These are phyloP conservation scores for Hetaerina titia DNA, from an alignment of 2,888 invertebrate genomes.

Conservation along the genomic window DNA sequence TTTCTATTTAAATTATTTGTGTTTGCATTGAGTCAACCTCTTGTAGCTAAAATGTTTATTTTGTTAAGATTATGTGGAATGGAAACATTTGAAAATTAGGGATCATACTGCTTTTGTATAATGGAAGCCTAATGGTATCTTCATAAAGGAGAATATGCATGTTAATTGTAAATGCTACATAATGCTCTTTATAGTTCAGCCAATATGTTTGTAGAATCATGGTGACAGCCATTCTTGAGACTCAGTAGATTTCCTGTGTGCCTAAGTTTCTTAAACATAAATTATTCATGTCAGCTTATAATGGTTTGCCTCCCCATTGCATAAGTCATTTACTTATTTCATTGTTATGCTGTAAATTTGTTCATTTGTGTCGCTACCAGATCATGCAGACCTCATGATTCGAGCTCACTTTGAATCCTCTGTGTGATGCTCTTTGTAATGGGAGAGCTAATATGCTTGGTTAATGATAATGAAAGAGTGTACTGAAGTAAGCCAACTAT, in stretches of 20 bases:
- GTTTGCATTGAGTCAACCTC: background rate
- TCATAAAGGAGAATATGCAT: too few species aligned
- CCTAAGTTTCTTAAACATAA: too few species aligned
- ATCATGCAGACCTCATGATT: background rate
- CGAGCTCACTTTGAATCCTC: background rate
- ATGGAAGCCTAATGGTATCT: too few species aligned
- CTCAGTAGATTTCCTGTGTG: too few species aligned
- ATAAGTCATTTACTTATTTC: background rate
- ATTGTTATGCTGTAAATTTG: background rate
- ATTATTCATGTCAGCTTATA: background rate
- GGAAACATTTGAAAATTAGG: background rate
- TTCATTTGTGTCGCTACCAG: background rate
- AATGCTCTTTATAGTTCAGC: too few species aligned
- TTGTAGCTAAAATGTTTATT: background rate
- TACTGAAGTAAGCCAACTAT: background rate
- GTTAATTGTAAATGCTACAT: too few species aligned
- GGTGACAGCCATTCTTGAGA: too few species aligned
- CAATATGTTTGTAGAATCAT: too few species aligned
- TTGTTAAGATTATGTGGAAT: background rate
- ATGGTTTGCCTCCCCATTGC: background rate
- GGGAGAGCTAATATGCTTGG: background rate
- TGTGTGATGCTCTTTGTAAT: background rate
- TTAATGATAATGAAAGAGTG: background rate
- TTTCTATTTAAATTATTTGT: background rate
- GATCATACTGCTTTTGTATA: background rate